Conservation (phyloP, 1,140 invertebrate species). For the Aphis gossypii region DNA sequence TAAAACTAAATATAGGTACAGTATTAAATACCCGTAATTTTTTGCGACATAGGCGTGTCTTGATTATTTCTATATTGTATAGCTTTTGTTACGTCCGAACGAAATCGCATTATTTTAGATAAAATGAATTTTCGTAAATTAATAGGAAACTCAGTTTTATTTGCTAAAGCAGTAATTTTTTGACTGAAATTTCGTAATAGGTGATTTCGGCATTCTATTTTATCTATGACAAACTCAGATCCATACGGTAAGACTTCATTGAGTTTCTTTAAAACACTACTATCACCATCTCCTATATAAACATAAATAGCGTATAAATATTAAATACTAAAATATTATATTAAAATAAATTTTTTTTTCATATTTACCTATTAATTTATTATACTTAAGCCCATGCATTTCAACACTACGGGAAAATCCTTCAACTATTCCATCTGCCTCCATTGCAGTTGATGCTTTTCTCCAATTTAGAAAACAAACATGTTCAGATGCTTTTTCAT, state of each 20-base stretch:
- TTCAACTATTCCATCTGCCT: conserved; percentile 61
- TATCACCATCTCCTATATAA: conserved; percentile 30
- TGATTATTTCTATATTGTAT: not conserved
- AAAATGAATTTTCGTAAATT: not conserved
- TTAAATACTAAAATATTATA: no score
- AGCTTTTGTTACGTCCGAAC: not conserved
- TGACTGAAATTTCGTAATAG: not conserved
- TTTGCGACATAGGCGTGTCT: not conserved
- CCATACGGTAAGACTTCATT: not conserved
- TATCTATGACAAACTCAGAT: not conserved
- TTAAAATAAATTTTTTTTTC: no score
- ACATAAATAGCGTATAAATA: no score
- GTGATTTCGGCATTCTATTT: conserved; percentile 21
- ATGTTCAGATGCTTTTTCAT: not conserved
- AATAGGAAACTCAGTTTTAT: conserved; percentile 4
- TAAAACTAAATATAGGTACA: no score
- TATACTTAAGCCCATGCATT: conserved; percentile 58
- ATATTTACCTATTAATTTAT: conserved; percentile 19
- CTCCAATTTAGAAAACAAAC: conserved; percentile 60
- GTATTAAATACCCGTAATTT: not conserved
- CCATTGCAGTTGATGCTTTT: conserved; percentile 60
- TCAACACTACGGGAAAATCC: conserved; percentile 61
- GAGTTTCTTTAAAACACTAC: not conserved
- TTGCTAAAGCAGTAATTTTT: conserved; percentile 3
- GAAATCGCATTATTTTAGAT: not conserved